A percentile compares a stretch with the other conserved stretches of the same genome.
phyloP scores from a whole-genome alignment of 1,140 invertebrate species.

The Caenorhabditis latens region DNA sequence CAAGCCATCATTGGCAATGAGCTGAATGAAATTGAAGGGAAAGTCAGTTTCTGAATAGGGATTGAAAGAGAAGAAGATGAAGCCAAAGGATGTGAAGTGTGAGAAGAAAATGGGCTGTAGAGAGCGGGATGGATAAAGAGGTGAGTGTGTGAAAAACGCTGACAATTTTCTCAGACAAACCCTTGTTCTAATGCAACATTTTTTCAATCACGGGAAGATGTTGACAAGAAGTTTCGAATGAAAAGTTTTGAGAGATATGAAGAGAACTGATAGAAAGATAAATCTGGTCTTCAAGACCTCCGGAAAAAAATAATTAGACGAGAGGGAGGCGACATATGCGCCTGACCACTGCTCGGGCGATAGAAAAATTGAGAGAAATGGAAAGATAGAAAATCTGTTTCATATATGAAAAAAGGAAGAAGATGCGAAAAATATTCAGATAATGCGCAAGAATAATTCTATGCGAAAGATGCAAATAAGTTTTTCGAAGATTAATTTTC shows the following conservation, averaged over 20 bases:
- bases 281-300: not conserved
- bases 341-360: no score
- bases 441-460: no score
- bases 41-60: not conserved
- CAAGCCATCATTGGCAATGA: not conserved
- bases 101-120: not conserved
- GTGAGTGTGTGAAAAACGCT: not conserved
- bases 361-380: no score
- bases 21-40: not conserved
- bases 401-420: no score
- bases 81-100: not conserved
- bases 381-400: no score
- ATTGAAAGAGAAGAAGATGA: not conserved
- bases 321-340: no score
- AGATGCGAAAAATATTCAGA: no score
- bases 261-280: not conserved
- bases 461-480: no score
- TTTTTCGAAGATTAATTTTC: no score
- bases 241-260: not conserved
- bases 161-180: not conserved
- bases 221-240: not conserved
- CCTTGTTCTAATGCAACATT: constrained; percentile 5
- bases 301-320: not conserved
- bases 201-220: not conserved
- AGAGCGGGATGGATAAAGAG: not conserved